phyloP scores from a whole-genome alignment of 2,888 invertebrate genomes.

The Xylocampa areola region DNA sequence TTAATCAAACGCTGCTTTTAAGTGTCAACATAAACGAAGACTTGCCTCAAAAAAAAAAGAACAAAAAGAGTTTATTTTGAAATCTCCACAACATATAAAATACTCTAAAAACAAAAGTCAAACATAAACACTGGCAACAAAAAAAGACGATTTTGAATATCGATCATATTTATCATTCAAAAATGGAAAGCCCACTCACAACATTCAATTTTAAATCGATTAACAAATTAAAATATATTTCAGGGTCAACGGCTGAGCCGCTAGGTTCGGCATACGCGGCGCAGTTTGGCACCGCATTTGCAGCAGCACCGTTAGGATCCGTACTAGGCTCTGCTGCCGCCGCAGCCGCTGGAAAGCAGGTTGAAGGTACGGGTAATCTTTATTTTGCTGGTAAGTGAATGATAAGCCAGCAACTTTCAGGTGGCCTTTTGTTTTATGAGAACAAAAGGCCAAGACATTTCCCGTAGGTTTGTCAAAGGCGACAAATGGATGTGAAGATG shows the following conservation, averaged over 20 bases:
- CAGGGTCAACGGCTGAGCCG: conserved; percentile 91
- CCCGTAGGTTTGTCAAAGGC: conserved; percentile 4
- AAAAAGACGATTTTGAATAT: background rate
- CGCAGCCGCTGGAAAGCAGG: conserved; percentile 96
- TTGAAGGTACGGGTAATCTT: conserved; percentile 92
- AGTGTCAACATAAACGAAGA: conserved; percentile 11
- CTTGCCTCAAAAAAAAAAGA: conserved; percentile 18
- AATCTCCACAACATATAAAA: background rate
- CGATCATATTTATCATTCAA: conserved; percentile 7
- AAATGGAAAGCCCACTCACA: background rate
- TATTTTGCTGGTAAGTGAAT: conserved; percentile 53
- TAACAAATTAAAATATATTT: conserved; percentile 30
- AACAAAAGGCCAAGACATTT: conserved; percentile 24
- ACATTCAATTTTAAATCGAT: conserved; percentile 2
- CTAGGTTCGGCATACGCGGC: conserved; percentile 90
- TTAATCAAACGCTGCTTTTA: conserved; percentile 34
- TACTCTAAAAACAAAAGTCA: background rate
- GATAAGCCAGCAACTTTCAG: conserved; percentile 50
- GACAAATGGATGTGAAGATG: background rate
- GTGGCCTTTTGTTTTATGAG: conserved; percentile 2
- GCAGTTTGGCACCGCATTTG: conserved; percentile 91
- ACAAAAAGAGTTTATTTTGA: conserved; percentile 1
- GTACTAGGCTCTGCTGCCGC: conserved; percentile 93
- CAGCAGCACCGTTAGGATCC: conserved; percentile 90
- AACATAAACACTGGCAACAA: background rate